Percentiles rank a stretch among this genome's conserved stretches.
phyloP scores from a whole-genome alignment of 2,888 invertebrate genomes.

The Periphyllus acericola region DNA sequence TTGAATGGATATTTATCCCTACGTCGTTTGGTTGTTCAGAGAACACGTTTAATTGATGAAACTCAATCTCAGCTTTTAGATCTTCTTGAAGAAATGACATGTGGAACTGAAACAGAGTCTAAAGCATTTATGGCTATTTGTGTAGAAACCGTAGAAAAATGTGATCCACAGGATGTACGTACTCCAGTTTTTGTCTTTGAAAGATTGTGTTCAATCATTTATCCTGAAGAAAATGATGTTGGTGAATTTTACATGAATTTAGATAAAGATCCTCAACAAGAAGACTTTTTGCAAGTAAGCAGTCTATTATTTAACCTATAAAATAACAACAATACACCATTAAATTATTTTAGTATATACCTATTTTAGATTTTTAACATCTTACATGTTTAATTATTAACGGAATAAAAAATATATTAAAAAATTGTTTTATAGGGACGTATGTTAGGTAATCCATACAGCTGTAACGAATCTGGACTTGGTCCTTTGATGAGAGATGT shows the following conservation, averaged over 20 bases:
- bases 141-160: conserved; percentile 93
- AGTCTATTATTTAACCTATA: background rate
- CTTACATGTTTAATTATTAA: background rate
- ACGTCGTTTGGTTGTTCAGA: conserved; percentile 89
- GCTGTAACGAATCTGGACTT: conserved; percentile 90
- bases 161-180: conserved; percentile 88
- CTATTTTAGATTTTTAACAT: background rate
- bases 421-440: conserved; percentile 74
- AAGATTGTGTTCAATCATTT: conserved; percentile 94
- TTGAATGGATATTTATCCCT: conserved; percentile 94
- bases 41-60: conserved; percentile 94
- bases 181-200: conserved; percentile 99
- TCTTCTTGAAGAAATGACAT: conserved; percentile 94
- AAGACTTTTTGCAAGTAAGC: conserved; percentile 90
- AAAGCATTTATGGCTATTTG: conserved; percentile 97
- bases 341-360: background rate
- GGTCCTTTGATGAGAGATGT: conserved; percentile 98
- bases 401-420: background rate
- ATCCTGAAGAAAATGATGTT: conserved; percentile 96
- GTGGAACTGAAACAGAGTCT: conserved; percentile 94
- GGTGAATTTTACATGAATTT: conserved; percentile 96
- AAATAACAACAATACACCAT: background rate
- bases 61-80: conserved; percentile 94
- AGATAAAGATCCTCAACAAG: conserved; percentile 98
- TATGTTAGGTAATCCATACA: conserved; percentile 98